Conservation (phyloP, 1,140 invertebrate genomes). For the Cephus cinctus region DNA sequence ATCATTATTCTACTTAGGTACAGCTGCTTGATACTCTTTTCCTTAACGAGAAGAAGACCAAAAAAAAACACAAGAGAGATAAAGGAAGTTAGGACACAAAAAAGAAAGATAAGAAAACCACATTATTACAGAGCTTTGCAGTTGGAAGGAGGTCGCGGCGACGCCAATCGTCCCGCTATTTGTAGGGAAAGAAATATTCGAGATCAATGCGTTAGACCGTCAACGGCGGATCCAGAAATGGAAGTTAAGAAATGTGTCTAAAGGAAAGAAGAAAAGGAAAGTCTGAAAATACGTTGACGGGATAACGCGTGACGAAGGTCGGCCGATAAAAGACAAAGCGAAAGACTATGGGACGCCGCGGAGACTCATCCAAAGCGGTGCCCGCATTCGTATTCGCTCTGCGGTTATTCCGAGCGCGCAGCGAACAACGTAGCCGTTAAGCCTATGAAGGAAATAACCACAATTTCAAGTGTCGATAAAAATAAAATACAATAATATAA, state of each 20-base stretch:
- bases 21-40: slow-evolving; percentile 48
- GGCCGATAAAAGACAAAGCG: too few relatives aligned
- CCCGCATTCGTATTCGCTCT: too few relatives aligned
- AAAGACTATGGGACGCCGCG: too few relatives aligned
- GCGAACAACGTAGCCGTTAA: too few relatives aligned
- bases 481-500: slow-evolving; percentile 23
- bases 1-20: slow-evolving; percentile 51
- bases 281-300: not conserved
- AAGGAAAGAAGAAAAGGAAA: not conserved
- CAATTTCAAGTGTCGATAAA: slow-evolving; percentile 22
- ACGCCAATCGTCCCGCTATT: too few relatives aligned
- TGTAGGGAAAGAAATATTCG: too few relatives aligned
- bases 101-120: slow-evolving; percentile 17
- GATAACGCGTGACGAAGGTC: not conserved
- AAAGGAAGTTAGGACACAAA: slow-evolving; percentile 16
- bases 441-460: too few relatives aligned
- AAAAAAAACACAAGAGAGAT: slow-evolving; percentile 28
- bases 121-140: not conserved
- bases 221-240: too few relatives aligned
- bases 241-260: too few relatives aligned
- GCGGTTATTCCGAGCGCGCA: too few relatives aligned
- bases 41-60: slow-evolving; percentile 23
- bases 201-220: too few relatives aligned
- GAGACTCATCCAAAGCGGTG: too few relatives aligned
- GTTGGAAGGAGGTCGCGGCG: not conserved